Conservation (phyloP, 2,113 vertebrate genomes). For the Polypterus senegalus region DNA sequence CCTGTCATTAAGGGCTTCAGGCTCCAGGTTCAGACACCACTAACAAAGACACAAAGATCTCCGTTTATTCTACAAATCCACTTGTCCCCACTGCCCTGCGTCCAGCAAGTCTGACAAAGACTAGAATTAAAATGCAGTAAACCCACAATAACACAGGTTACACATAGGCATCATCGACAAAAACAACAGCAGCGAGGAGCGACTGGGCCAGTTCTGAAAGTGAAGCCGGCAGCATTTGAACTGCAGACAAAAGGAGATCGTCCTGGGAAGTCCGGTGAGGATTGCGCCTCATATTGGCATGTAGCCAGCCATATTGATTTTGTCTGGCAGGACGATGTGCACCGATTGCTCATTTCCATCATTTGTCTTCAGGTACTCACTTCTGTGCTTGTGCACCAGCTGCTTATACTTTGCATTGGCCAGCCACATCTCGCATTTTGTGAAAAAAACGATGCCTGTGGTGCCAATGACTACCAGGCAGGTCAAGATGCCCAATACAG, state of each 20-base stretch:
- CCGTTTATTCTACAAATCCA: not conserved
- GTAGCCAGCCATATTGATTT: constrained; percentile 65
- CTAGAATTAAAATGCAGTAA: constrained; percentile 44
- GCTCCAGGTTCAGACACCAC: too few species aligned
- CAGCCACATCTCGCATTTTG: constrained; percentile 80
- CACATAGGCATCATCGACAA: not conserved
- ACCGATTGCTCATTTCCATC: constrained; percentile 64
- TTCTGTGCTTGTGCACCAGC: constrained; percentile 69
- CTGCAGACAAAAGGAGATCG: not conserved
- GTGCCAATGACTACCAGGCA: constrained; percentile 80
- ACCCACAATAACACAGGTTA: constrained; percentile 48
- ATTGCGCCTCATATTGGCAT: not conserved
- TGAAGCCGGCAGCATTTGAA: not conserved
- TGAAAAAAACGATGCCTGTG: constrained; percentile 73
- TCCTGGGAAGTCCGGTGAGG: not conserved
- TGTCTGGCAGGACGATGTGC: constrained; percentile 84
- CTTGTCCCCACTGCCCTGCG: constrained; percentile 14
- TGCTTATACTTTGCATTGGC: constrained; percentile 72
- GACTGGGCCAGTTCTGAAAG: not conserved
- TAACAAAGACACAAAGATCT: too few species aligned
- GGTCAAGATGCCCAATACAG: constrained; percentile 78
- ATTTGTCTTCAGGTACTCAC: constrained; percentile 58
- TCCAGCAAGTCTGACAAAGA: constrained; percentile 33
- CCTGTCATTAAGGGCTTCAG: too few species aligned
- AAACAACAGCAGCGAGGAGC: not conserved